Base-by-base conservation (phyloP, 2,113 vertebrate species). In the Nannobrachium achirus region DNA sequence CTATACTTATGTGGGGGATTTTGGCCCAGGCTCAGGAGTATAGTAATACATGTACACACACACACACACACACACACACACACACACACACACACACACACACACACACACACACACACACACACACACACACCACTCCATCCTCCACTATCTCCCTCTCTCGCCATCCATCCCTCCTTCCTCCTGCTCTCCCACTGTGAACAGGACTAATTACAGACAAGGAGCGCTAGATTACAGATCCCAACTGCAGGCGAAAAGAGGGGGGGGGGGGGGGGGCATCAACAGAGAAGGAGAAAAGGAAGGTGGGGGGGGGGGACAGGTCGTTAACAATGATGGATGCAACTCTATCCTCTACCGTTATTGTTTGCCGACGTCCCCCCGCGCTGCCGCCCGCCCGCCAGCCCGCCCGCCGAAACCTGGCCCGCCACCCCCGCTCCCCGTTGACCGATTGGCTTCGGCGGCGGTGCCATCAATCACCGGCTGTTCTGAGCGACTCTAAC, bases 201-300 rank as follows among this genome's bases (percentile, higher is more conserved):
- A 73, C 75, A 84, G 57, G 51, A 67, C 88, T 91, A 93, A 92
- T 92, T 93, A 93, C 89, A 92, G 89, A 78, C 86, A 85, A 10
- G 82, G 78, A 80, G 69, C 76, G 83, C 78, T 51, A 88, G 86
- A 93, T 92, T 91, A 91, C 81, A 92, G 89, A 85, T 87, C 79
- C 76, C 66, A 69, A 64, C 71, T 18, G 82, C 77, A 72, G 81
- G 84, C 80, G 84, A 79, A 75, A 79, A 80, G 73, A 82, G 78
- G 84, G 69, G 67, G 72, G 81, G 72, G 50, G 39, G 61, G 33
- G 61, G 19, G 45, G 44, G 46, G 45, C 19, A 58, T 18, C 16
- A 2, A 44, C 3, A 15, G 40, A 4, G 10, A 40, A 10, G 57
- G 39, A 15, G 40, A 44, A n/a, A n/a, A 10, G 42, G 59, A 25